A percentile compares a stretch with the other conserved stretches of the same genome.
phyloP scores from a whole-genome alignment of 1,140 invertebrate genomes.

The Drosophila virilis region DNA sequence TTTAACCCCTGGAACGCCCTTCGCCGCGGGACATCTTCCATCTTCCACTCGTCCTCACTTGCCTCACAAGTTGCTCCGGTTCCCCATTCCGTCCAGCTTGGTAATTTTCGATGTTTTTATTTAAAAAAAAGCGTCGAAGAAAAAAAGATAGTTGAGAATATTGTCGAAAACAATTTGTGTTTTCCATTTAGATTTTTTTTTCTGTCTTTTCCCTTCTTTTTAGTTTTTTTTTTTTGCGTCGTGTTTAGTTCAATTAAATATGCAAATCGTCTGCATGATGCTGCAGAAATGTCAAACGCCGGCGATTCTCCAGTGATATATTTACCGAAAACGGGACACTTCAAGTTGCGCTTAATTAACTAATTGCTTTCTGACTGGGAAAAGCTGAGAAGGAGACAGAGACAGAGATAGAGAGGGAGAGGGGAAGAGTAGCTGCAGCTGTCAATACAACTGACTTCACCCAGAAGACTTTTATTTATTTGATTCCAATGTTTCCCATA shows the following conservation, averaged over 20 bases:
- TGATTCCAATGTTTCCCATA: too few relatives aligned
- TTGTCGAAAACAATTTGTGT: slow-evolving; percentile 24
- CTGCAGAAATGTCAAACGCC: slow-evolving; percentile 69
- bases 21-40: slow-evolving; percentile 24
- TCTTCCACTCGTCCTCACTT: slow-evolving; percentile 12
- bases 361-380: slow-evolving; percentile 54
- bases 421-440: background rate
- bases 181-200: background rate
- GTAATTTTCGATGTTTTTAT: slow-evolving; percentile 53
- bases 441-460: too few relatives aligned
- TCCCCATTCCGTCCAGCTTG: slow-evolving; percentile 3
- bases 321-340: slow-evolving; percentile 56
- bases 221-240: background rate
- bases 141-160: slow-evolving; percentile 19
- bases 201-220: background rate
- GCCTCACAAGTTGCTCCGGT: too few relatives aligned
- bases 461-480: too few relatives aligned
- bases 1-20: slow-evolving; percentile 61
- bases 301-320: slow-evolving; percentile 48
- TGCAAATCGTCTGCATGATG: slow-evolving; percentile 72
- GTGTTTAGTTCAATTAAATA: slow-evolving; percentile 70
- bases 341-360: slow-evolving; percentile 72
- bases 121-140: slow-evolving; percentile 30
- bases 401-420: background rate
- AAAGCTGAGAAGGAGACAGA: background rate